Evolutionary conservation across 2,113 vertebrate species (phyloP).

Genomic region (Notarius lentiginosus): DNA sequence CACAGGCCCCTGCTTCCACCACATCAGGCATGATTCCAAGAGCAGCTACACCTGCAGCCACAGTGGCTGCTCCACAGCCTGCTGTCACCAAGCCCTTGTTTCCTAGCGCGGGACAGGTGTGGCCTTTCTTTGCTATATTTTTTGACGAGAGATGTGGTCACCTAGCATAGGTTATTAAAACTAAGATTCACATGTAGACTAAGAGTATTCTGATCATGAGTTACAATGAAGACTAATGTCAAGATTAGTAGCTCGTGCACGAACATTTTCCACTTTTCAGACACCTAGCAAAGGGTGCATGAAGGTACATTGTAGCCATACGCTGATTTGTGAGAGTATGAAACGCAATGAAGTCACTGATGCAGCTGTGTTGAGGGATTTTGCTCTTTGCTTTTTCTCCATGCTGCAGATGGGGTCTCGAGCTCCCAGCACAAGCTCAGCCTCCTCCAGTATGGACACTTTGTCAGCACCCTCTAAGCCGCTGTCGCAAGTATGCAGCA

Average conservation of each 20-base stretch:
- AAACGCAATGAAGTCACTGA: background rate
- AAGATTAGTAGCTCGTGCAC: background rate
- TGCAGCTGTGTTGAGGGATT: conserved; percentile 27
- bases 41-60: conserved; percentile 76
- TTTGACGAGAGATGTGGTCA: background rate
- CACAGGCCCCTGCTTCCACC: conserved; percentile 79
- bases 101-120: conserved; percentile 81
- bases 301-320: conserved; percentile 1
- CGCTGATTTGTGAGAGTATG: background rate
- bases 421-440: conserved; percentile 91
- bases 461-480: conserved; percentile 96
- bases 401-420: conserved; percentile 98
- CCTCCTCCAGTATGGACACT: conserved; percentile 94
- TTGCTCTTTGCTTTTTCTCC: conserved; percentile 68
- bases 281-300: background rate
- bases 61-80: conserved; percentile 68
- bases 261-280: background rate
- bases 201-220: background rate
- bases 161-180: background rate
- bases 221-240: background rate
- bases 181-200: too few species aligned
- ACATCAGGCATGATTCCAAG: conserved; percentile 83
- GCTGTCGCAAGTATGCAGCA: conserved; percentile 71
- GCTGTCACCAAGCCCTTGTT: conserved; percentile 93
- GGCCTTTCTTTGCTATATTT: background rate